Conservation (phyloP, 2,888 invertebrate species). For the Seira sanloemensis region DNA sequence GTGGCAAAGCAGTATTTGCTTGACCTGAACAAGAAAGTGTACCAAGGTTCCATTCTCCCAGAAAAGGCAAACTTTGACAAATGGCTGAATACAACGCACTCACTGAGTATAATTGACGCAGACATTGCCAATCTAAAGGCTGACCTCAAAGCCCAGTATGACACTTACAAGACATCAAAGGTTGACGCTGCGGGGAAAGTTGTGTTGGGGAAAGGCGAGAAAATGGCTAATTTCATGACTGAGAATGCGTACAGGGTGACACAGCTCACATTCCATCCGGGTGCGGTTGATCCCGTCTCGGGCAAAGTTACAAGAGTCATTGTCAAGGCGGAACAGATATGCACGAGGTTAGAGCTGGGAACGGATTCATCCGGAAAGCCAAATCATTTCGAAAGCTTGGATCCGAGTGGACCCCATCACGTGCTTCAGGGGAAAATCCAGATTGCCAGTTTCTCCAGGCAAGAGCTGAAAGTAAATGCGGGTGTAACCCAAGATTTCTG, state of each 20-base stretch:
- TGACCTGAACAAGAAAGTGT: conserved; percentile 10
- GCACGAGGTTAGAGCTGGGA: neutral
- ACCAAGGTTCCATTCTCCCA: neutral
- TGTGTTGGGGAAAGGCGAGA: too few relatives aligned
- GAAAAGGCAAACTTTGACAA: neutral
- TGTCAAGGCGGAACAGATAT: neutral
- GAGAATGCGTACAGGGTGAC: neutral
- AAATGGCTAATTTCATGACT: neutral
- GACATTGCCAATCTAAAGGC: neutral
- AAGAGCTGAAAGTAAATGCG: neutral
- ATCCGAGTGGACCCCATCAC: neutral
- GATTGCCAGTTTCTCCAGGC: neutral
- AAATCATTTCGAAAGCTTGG: neutral
- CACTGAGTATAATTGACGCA: neutral
- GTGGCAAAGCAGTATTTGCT: neutral
- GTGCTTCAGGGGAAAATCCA: neutral
- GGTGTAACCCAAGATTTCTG: neutral
- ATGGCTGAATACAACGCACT: neutral
- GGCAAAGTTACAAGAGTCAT: neutral
- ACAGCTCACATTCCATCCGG: neutral
- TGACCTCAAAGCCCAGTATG: neutral
- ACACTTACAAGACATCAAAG: neutral
- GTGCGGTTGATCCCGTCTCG: neutral
- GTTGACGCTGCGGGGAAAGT: too few relatives aligned
- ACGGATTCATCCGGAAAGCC: neutral